Conservation (phyloP, 2,113 vertebrate species). For the Mormyrus iriodes region DNA sequence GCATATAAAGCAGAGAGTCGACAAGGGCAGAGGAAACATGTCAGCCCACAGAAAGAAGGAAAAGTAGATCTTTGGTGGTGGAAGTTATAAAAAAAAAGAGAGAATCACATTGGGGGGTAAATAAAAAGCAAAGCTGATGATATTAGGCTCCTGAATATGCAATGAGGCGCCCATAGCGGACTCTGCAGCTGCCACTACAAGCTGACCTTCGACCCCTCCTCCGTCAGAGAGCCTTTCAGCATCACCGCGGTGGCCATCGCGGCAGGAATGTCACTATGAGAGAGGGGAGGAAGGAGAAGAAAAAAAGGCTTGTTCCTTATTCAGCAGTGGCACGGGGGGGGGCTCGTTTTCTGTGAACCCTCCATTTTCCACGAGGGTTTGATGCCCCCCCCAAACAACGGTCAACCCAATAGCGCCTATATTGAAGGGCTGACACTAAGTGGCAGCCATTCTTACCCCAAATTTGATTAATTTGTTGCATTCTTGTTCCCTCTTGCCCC, state of each 20-base stretch:
- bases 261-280: conserved; percentile 63
- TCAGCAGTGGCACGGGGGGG: conserved; percentile 59
- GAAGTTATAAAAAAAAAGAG: background rate
- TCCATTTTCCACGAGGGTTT: conserved; percentile 73
- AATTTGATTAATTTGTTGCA: conserved; percentile 89
- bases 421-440: conserved; percentile 55
- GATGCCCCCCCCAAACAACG: conserved; percentile 63
- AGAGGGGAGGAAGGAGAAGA: conserved; percentile 49
- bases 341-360: conserved; percentile 62
- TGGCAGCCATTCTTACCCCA: conserved; percentile 66
- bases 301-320: conserved; percentile 63
- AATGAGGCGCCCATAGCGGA: conserved; percentile 59
- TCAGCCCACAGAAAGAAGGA: background rate
- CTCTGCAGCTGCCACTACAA: conserved; percentile 78
- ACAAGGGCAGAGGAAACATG: background rate
- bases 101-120: background rate
- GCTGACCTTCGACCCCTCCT: conserved; percentile 66
- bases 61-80: background rate
- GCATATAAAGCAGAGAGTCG: conserved; percentile 57
- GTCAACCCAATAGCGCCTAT: conserved; percentile 35
- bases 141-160: conserved; percentile 31
- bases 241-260: conserved; percentile 57
- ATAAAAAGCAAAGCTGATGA: background rate
- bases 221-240: conserved; percentile 64
- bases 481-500: conserved; percentile 67